Evolutionary conservation across 2,797 vertebrate species (phyloP).

Genomic region (Pantherophis alleghaniensis): DNA sequence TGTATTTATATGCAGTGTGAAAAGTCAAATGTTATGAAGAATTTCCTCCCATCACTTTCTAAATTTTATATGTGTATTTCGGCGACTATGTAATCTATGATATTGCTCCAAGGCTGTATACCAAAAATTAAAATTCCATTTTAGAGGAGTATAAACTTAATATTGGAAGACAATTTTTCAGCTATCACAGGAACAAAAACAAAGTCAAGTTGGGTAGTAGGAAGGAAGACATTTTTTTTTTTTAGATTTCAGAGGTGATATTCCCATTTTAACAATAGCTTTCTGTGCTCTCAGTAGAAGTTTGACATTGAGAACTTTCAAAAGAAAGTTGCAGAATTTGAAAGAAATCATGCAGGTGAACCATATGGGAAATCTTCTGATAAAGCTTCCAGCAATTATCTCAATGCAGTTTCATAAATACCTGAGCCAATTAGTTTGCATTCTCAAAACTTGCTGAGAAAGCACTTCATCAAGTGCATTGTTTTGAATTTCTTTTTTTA

Average conservation of each 20-base stretch:
- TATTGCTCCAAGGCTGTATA: not conserved
- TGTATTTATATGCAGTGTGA: not conserved
- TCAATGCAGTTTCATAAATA: not conserved
- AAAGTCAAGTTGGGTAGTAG: not conserved
- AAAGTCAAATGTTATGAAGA: not conserved
- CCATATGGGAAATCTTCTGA: slow-evolving; percentile 9
- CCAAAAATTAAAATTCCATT: not conserved
- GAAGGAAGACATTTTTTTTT: too few relatives aligned
- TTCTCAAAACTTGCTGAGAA: slow-evolving; percentile 6
- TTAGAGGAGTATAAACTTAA: not conserved
- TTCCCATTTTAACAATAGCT: not conserved
- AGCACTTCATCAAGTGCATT: not conserved
- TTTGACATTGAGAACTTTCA: rapidly evolving
- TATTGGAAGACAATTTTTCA: not conserved
- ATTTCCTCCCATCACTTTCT: not conserved
- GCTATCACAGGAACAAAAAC: not conserved
- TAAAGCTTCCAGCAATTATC: slow-evolving; percentile 5
- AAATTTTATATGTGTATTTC: not conserved
- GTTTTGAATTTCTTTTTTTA: not conserved
- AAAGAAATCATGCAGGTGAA: not conserved
- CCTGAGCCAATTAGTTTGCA: not conserved
- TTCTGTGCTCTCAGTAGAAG: not conserved
- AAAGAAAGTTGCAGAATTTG: not conserved
- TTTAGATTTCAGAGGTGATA: not conserved
- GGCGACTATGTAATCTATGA: not conserved